phyloP scores from a whole-genome alignment of 2,888 invertebrate genomes.

The Rambutsinella grinnellia region DNA sequence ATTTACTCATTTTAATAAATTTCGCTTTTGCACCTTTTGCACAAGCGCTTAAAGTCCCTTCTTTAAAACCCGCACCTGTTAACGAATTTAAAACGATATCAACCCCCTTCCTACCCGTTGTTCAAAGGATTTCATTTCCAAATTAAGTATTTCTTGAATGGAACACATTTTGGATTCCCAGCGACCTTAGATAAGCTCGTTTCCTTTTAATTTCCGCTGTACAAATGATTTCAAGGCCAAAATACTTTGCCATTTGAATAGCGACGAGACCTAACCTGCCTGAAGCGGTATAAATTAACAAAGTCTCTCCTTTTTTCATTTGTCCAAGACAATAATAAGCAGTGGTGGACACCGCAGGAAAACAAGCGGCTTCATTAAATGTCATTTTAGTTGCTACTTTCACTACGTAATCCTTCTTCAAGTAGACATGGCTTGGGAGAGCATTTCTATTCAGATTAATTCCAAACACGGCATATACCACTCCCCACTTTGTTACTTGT shows the following conservation, averaged over 20 bases:
- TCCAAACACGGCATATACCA: conserved; percentile 19
- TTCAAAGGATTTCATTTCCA: conserved; percentile 16
- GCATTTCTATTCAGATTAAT: neutral
- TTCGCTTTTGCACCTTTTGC: neutral
- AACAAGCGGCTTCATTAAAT: conserved; percentile 26
- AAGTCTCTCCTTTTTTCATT: conserved; percentile 23
- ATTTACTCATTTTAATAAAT: conserved; percentile 37
- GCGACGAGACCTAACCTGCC: conserved; percentile 44
- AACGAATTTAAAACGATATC: conserved; percentile 44
- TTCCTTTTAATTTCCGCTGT: conserved; percentile 38
- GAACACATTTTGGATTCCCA: conserved; percentile 21
- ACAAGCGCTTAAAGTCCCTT: conserved; percentile 26
- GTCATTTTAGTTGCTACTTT: conserved; percentile 16
- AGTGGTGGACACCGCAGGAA: conserved; percentile 36
- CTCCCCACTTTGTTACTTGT: neutral
- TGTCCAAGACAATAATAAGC: conserved; percentile 30
- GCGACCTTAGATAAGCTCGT: conserved; percentile 23
- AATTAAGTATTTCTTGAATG: conserved; percentile 21
- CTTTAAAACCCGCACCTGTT: conserved; percentile 40
- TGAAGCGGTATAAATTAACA: conserved; percentile 43
- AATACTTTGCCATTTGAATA: conserved; percentile 31
- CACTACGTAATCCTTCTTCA: neutral
- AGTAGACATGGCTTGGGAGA: conserved; percentile 12
- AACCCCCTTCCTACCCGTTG: conserved; percentile 30
- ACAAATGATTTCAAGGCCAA: conserved; percentile 35